Evolutionary conservation across 2,797 vertebrate species (phyloP).

Genomic region (Simalia tracyae): DNA sequence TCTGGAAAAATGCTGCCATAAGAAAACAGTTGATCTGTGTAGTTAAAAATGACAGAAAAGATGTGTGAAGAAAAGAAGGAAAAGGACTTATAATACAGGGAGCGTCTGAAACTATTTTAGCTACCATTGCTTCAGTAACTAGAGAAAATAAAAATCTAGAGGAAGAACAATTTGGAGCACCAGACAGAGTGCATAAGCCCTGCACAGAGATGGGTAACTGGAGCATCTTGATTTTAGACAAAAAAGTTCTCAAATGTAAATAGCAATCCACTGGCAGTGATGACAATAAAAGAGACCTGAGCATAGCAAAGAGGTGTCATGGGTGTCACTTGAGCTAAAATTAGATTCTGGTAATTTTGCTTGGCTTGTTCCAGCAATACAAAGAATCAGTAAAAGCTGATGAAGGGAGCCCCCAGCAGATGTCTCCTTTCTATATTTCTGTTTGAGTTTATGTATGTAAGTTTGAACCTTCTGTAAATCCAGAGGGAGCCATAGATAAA

Average conservation of each 20-base stretch:
- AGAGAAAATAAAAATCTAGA: not conserved
- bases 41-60: not conserved
- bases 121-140: not conserved
- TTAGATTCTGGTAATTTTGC: not conserved
- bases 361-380: not conserved
- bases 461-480: not conserved
- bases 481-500: not conserved
- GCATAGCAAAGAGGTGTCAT: not conserved
- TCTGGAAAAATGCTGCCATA: not conserved
- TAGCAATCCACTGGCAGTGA: not conserved
- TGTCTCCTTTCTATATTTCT: not conserved
- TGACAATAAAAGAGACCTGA: not conserved
- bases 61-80: not conserved
- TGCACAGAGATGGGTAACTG: not conserved
- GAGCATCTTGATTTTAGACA: not conserved
- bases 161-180: not conserved
- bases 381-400: not conserved
- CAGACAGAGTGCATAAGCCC: not conserved
- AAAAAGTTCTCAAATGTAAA: not conserved
- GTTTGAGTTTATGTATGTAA: not conserved
- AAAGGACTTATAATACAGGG: not conserved
- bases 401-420: not conserved
- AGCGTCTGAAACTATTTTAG: not conserved
- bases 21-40: not conserved
- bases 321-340: not conserved